phyloP scores from a whole-genome alignment of 2,888 invertebrate species.

The Rhagium mordax region DNA sequence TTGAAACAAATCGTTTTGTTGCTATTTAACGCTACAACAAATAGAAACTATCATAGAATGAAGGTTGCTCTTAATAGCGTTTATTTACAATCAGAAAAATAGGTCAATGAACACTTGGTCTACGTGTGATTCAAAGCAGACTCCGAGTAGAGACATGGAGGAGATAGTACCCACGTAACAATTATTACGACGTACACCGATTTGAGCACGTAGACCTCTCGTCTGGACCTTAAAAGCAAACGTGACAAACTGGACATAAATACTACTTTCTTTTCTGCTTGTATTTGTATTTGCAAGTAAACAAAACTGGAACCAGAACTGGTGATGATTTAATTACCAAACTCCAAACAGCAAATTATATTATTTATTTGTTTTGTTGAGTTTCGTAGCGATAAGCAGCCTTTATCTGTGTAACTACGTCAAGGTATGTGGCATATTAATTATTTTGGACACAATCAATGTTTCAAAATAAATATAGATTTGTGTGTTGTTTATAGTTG shows the following conservation, averaged over 20 bases:
- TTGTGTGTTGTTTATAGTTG: too few relatives aligned
- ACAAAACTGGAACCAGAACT: too few relatives aligned
- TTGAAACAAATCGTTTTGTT: not conserved
- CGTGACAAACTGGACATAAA: not conserved
- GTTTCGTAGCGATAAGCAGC: too few relatives aligned
- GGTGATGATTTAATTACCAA: not conserved
- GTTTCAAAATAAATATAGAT: too few relatives aligned
- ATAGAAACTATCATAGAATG: not conserved
- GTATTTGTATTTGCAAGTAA: too few relatives aligned
- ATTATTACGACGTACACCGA: not conserved
- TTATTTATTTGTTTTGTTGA: not conserved
- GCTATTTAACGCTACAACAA: not conserved
- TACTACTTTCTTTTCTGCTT: not conserved
- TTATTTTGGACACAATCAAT: too few relatives aligned
- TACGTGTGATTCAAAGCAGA: slow-evolving; percentile 6
- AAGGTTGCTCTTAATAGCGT: not conserved
- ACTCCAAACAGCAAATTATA: not conserved
- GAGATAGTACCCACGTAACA: not conserved
- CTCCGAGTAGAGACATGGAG: not conserved
- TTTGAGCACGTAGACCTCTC: slow-evolving; percentile 5
- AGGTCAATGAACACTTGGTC: slow-evolving; percentile 17
- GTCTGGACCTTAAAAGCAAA: not conserved
- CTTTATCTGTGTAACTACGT: too few relatives aligned
- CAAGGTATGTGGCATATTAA: too few relatives aligned
- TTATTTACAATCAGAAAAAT: slow-evolving; percentile 16